phyloP scores from a whole-genome alignment of 1,140 invertebrate species.

The Rhagoletis pomonella region DNA sequence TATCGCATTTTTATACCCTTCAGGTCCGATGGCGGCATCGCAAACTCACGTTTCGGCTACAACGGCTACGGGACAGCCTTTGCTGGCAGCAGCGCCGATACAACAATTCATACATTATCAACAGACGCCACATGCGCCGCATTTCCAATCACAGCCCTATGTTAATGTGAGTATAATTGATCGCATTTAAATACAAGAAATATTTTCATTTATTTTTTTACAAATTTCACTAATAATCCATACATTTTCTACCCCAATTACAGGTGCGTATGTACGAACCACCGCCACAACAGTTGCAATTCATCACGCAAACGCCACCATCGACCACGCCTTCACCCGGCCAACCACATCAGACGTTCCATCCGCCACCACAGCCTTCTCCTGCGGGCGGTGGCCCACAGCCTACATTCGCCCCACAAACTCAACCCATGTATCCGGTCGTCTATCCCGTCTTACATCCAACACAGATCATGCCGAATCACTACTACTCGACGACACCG shows the following conservation, averaged over 20 bases:
- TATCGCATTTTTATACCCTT: conserved; percentile 58
- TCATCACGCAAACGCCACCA: conserved; percentile 79
- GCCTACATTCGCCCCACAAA: conserved; percentile 70
- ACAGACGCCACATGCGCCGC: conserved; percentile 79
- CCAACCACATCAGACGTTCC: conserved; percentile 79
- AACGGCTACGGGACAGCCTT: conserved; percentile 87
- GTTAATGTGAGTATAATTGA: conserved; percentile 12
- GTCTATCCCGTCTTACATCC: conserved; percentile 79
- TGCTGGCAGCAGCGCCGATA: conserved; percentile 84
- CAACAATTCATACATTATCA: conserved; percentile 78
- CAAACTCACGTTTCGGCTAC: conserved; percentile 84
- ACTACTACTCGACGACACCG: conserved; percentile 66
- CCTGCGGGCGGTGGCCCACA: conserved; percentile 75
- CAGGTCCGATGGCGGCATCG: conserved; percentile 79
- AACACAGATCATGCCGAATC: conserved; percentile 70
- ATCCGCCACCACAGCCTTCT: conserved; percentile 77
- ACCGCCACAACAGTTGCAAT: conserved; percentile 77
- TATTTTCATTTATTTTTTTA: not conserved
- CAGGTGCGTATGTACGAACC: conserved; percentile 79
- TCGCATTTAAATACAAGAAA: not conserved
- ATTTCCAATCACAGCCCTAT: conserved; percentile 76
- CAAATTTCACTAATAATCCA: conserved; percentile 65
- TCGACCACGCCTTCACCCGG: conserved; percentile 80
- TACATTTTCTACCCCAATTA: conserved; percentile 54
- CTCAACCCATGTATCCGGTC: conserved; percentile 75